A percentile compares a stretch with the other conserved stretches of the same genome.
Conservation (phyloP, 2,888 invertebrate species). For the Metacarcinus magister region DNA sequence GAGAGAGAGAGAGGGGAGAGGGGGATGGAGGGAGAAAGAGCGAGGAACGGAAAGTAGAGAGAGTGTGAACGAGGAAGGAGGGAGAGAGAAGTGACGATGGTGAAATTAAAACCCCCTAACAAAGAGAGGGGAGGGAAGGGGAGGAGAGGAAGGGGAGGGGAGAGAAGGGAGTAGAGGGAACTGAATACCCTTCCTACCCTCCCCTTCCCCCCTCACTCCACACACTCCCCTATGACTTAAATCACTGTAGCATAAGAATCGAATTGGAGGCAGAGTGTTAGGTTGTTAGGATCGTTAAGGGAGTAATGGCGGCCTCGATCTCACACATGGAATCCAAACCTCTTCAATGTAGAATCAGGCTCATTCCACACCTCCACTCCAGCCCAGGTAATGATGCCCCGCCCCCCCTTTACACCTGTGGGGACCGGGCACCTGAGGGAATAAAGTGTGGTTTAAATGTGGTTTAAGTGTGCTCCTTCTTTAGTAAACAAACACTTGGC, state of each 20-base stretch:
- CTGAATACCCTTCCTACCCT: background rate
- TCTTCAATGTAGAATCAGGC: background rate
- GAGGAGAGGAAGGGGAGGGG: conserved; percentile 51
- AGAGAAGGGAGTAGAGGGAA: conserved; percentile 13
- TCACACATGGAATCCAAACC: background rate
- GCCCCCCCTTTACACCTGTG: background rate
- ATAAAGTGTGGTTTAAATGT: background rate
- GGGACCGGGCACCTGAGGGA: background rate
- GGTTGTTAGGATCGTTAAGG: background rate
- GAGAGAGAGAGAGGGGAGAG: background rate
- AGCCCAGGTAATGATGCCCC: conserved; percentile 40
- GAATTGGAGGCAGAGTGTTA: conserved; percentile 1
- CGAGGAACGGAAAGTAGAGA: background rate
- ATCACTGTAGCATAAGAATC: conserved; percentile 2
- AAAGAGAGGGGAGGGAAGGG: conserved; percentile 43
- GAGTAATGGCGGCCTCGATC: conserved; percentile 8
- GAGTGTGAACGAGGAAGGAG: background rate
- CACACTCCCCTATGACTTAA: background rate
- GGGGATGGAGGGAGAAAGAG: background rate
- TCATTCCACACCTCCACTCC: conserved; percentile 6
- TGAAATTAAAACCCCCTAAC: conserved; percentile 4
- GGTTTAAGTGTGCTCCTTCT: background rate
- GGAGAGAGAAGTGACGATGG: background rate
- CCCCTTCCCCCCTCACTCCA: background rate
- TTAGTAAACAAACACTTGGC: background rate